Conservation (phyloP, 2,888 invertebrate species). For the Temnothorax unifasciatus region DNA sequence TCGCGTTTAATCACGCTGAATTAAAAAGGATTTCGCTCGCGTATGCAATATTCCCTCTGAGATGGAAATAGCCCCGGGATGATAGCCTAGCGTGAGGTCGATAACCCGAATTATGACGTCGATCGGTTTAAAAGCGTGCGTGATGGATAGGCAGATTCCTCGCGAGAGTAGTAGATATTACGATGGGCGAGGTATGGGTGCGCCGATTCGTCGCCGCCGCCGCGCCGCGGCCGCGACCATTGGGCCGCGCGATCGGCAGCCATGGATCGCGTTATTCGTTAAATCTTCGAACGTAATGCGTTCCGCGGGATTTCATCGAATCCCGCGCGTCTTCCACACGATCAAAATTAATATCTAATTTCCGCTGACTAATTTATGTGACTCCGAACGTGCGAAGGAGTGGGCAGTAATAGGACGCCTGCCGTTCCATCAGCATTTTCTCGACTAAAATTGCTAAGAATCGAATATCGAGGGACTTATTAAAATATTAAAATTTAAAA, state of each 20-base stretch:
- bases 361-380: conserved; percentile 30
- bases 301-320: conserved; percentile 12
- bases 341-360: conserved; percentile 35
- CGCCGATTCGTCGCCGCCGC: conserved; percentile 37
- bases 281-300: conserved; percentile 37
- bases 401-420: neutral
- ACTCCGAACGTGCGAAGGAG: neutral
- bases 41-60: conserved; percentile 40
- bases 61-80: conserved; percentile 46
- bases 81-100: conserved; percentile 67
- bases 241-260: conserved; percentile 19
- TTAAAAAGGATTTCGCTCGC: conserved; percentile 30
- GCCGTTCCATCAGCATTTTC: neutral
- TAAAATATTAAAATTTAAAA: neutral
- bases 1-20: conserved; percentile 35
- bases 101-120: conserved; percentile 77
- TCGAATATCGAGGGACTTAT: neutral
- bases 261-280: conserved; percentile 30
- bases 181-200: conserved; percentile 75
- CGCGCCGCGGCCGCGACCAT: neutral
- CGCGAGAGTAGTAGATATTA: conserved; percentile 61
- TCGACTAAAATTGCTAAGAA: neutral
- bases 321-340: neutral
- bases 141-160: conserved; percentile 76
- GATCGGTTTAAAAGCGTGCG: conserved; percentile 79